Percentiles rank a stretch among this genome's conserved stretches.
Evolutionary conservation across 2,797 vertebrate species (phyloP).

Genomic region (Mycteria americana): DNA sequence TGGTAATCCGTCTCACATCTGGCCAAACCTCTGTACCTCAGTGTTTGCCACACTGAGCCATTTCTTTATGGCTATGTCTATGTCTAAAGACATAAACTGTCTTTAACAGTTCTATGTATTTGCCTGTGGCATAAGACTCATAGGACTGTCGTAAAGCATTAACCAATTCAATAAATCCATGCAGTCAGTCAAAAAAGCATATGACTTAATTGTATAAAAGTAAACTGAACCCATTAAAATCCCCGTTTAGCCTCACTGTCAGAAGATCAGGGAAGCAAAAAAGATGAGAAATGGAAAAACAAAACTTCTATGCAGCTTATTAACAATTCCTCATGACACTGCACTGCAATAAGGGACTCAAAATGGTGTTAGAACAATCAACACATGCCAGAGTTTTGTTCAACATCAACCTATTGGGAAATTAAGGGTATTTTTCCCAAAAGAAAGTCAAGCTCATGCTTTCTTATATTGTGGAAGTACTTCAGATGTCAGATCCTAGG

Average conservation of each 20-base stretch:
- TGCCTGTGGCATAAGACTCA: not conserved
- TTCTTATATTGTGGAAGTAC: not conserved
- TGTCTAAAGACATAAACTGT: too few species aligned
- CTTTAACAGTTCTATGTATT: not conserved
- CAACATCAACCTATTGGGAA: not conserved
- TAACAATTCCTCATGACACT: not conserved
- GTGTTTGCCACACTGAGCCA: not conserved
- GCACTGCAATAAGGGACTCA: not conserved
- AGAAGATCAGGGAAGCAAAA: not conserved
- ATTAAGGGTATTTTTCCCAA: not conserved
- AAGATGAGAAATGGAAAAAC: not conserved
- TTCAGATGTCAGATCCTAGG: not conserved
- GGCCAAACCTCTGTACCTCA: not conserved
- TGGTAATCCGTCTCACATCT: not conserved
- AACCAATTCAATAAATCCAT: not conserved
- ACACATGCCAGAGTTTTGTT: not conserved
- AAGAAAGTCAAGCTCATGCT: not conserved
- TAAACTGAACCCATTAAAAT: not conserved
- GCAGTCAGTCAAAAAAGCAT: not conserved
- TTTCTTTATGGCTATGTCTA: too few species aligned
- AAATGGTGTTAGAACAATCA: not conserved
- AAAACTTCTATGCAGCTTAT: not conserved
- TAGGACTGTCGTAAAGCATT: not conserved
- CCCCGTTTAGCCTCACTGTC: not conserved
- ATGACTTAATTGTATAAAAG: not conserved